Evolutionary conservation across 2,113 vertebrate genomes (phyloP).

Genomic region (Periophthalmus modestus): DNA sequence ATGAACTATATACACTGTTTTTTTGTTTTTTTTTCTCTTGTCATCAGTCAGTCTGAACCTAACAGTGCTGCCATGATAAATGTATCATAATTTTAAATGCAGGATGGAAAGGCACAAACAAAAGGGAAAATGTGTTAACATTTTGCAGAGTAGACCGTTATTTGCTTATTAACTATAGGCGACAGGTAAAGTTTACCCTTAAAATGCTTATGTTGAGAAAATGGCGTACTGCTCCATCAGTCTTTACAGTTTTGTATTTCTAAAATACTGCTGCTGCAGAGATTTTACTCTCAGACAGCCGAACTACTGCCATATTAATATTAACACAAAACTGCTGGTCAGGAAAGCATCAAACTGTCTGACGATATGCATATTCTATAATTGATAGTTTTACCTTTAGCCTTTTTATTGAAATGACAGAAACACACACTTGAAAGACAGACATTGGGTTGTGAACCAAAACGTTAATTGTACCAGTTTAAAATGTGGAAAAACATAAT

Average conservation of each 20-base stretch:
- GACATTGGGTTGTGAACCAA: background rate
- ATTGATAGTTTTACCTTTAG: background rate
- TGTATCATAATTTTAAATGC: background rate
- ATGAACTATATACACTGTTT: too few species aligned
- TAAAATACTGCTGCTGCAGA: background rate
- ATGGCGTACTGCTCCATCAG: background rate
- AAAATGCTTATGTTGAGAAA: conserved; percentile 1
- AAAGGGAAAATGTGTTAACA: background rate
- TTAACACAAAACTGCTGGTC: conserved; percentile 1
- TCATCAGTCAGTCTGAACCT: too few species aligned
- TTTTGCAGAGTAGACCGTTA: background rate
- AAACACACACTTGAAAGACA: background rate
- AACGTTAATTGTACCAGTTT: too few species aligned
- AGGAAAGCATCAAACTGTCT: background rate
- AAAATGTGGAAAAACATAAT: too few species aligned
- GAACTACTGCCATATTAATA: background rate
- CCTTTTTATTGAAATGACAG: background rate
- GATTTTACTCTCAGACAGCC: background rate
- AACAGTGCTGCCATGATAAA: too few species aligned
- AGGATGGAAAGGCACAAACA: background rate
- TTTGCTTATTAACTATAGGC: background rate
- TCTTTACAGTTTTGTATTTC: background rate
- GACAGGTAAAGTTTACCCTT: background rate
- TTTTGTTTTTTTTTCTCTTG: too few species aligned
- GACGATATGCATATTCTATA: background rate